Evolutionary conservation across 2,113 vertebrate species (phyloP).

Genomic region (Rhineura floridana): DNA sequence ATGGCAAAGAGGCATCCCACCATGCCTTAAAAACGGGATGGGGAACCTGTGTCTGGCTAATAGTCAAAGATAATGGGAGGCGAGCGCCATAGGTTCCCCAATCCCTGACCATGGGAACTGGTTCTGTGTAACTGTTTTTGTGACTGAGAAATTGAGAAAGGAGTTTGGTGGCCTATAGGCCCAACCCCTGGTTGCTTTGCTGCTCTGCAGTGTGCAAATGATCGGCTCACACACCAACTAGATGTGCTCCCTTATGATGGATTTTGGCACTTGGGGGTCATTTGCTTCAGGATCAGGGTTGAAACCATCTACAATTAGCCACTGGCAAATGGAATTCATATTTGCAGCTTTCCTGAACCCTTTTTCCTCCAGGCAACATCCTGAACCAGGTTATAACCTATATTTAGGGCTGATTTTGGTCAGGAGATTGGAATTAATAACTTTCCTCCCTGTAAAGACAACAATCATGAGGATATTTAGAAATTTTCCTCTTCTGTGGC

Average conservation of each 20-base stretch:
- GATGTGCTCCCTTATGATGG: not conserved
- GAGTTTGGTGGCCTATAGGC: too few relatives aligned
- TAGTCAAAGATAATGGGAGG: too few relatives aligned
- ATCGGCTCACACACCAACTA: not conserved
- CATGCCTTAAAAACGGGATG: not conserved
- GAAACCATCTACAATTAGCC: not conserved
- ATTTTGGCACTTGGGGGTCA: rapidly evolving
- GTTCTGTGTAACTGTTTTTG: not conserved
- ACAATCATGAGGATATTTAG: not conserved
- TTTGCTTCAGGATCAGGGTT: rapidly evolving
- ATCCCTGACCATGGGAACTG: not conserved
- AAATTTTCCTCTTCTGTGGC: conserved; percentile 17
- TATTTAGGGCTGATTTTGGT: conserved; percentile 36
- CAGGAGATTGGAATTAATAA: conserved; percentile 65
- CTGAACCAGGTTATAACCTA: conserved; percentile 28
- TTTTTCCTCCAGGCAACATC: conserved; percentile 42
- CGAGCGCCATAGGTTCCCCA: not conserved
- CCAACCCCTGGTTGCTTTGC: rapidly evolving
- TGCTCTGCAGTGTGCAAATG: not conserved
- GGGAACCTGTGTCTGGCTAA: too few relatives aligned
- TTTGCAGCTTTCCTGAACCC: not conserved
- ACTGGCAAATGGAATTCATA: not conserved
- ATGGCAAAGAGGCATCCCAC: rapidly evolving
- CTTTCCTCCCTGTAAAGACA: conserved; percentile 67
- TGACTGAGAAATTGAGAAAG: not conserved